Evolutionary conservation across 2,888 invertebrate species (phyloP), one percentile per base, ranked within the genome.

Genomic region (Neoscelio sp.): DNA sequence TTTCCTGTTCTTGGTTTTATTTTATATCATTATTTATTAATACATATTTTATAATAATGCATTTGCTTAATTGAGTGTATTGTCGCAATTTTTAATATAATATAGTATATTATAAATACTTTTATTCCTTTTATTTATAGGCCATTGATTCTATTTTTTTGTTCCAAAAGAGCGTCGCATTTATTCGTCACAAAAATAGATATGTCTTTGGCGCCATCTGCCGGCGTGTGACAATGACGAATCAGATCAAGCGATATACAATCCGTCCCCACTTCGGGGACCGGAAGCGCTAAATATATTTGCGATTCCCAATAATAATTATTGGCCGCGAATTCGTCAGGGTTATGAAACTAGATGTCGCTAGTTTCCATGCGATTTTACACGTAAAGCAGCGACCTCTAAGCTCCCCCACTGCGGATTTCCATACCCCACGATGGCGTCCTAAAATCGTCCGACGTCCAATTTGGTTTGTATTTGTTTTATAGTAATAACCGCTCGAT

Each of bases 111-210:
- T n/a, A n/a, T n/a, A n/a, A n/a, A n/a, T n/a, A n/a, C n/a, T n/a
- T n/a, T n/a, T n/a, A n/a, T n/a, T 50, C 5, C 28, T 52, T 48
- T 65, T 46, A 42, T 17, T 64, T 56, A 56, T 74, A 74, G 60
- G 62, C 68, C 60, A 68, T 68, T 60, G 48, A 64, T 64, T 76
- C 42, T 65, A 60, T 40, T 68, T 76, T 48, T 74, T 62, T 56
- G 56, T 18, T 52, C 38, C 62, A 62, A 62, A 64, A 64, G 46
- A 35, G 26, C 42, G 46, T 46, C 50, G 48, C 76, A 65, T 58
- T 33, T 60, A 52, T 77, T 30, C 77, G 64, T 77, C 77, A 65
- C 68, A 77, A 77, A 77, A 77, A 77, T 71, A 77, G 77, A 77
- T 77, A 77, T 77, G 77, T 77, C 40, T 76, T 38, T 65, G 38